These are phyloP conservation scores for Brachionus manjavacas DNA, from an alignment of 1,140 invertebrate genomes.

Conservation along the genomic window DNA sequence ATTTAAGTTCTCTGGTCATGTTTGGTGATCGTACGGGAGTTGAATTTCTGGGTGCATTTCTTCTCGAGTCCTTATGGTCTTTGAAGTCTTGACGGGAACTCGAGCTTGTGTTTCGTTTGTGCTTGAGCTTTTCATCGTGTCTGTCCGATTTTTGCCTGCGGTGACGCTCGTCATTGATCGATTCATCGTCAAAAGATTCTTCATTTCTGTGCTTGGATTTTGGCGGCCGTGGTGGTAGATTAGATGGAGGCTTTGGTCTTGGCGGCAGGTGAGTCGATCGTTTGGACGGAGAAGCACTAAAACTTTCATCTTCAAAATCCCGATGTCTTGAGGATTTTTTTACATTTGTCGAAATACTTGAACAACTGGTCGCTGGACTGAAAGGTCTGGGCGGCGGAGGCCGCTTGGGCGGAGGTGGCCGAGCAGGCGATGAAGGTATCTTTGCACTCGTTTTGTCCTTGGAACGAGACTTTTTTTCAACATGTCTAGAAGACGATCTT, in stretches of 20 bases:
- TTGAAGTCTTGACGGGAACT: background rate
- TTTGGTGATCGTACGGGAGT: slow-evolving; percentile 5
- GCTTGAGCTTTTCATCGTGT: background rate
- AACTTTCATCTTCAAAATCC: slow-evolving; percentile 2
- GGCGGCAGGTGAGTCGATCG: background rate
- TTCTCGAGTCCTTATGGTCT: background rate
- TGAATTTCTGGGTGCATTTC: background rate
- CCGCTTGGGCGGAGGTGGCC: slow-evolving; percentile 27
- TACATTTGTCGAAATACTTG: background rate
- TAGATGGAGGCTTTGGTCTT: background rate
- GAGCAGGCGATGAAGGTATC: background rate
- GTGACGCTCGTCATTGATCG: background rate
- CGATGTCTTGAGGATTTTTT: slow-evolving; percentile 5
- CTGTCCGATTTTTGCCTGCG: background rate
- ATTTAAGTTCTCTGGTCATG: background rate
- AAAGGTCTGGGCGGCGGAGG: slow-evolving; percentile 25
- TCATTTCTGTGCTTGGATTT: slow-evolving; percentile 11
- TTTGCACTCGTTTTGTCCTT: background rate
- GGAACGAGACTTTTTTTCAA: background rate
- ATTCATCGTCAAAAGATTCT: background rate
- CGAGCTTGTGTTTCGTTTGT: background rate
- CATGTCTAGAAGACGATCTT: background rate
- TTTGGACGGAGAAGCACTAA: background rate
- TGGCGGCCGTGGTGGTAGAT: slow-evolving; percentile 15
- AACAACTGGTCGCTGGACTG: slow-evolving; percentile 15